Base-by-base conservation (phyloP, 1,140 invertebrate species). In the Caerostris darwini region DNA sequence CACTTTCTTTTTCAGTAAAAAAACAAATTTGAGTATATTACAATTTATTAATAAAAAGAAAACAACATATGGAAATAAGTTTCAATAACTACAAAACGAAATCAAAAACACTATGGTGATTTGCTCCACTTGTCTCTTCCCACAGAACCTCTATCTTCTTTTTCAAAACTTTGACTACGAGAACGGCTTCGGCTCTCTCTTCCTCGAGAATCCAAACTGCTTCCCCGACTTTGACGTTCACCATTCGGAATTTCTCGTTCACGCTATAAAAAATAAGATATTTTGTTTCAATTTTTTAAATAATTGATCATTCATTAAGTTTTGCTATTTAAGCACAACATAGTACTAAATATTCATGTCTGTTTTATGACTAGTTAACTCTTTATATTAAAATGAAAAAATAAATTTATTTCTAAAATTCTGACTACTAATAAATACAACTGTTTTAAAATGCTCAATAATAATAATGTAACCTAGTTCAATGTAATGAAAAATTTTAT, bases 121-220 rank as follows among this genome's bases (percentile, higher is more conserved):
- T 93, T 87, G 64, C 90, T 92, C 90, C 90, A 92, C 34, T 92
- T 85, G 34, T 85, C 82, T 67, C 90, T 85, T 56, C 56, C 82
- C 14, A 64, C 34, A 14, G 90, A 53, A n/a, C 77, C 56, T 59
- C 19, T 56, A 54, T 34, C 57, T 14, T 91, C 90, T 34, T 85
- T 85, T 5, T 92, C 90, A 67, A 56, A 85, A n/a, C 59, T 69
- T 12, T 17, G 59, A 92, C 90, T 92, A 6, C 57, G 69, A 12
- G 90, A 92, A 34, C 81, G 90, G 50, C 82, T 85, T 53, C 90
- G 77, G 81, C 89, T 90, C 53, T 81, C 81, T 5, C 90, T 92
- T 56, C 90, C 56, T 10, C 19, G 77, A 34, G 90, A 92, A 85
- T 34, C 54, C 4, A 53, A 58, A 57, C 90, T 85, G 34, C 90